Base-by-base conservation (phyloP, 2,888 invertebrate genomes). In the Eustalomyia histrio region DNA sequence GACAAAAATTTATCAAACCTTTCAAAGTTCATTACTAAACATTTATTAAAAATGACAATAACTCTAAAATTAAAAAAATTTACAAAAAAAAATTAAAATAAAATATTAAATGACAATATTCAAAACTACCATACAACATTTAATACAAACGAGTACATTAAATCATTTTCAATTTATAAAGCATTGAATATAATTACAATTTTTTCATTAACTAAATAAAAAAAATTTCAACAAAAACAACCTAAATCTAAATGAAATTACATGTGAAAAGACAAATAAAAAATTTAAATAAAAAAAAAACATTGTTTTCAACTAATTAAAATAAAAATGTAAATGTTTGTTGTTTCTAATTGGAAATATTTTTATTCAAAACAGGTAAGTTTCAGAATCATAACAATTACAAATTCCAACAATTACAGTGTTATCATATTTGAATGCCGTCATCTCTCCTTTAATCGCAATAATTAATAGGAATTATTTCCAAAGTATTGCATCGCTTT, bases 261-360 rank as follows among this genome's bases (percentile, higher is more conserved):
- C 63, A 76, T 76, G 74, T 80, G 67, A 78, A 73, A 73, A 82
- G 76, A 72, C 67, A 80, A 79, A 80, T 78, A 58, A 76, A 76
- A 57, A 50, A 73, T 18, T 52, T 63, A 47, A 74, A 60, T 76
- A 47, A 39, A 72, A 76, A 47, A 39, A 67, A 74, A 68, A 21
- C 58, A 81, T 74, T 76, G 76, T 81, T 81, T 80, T 81, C 76
- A 81, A 74, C 74, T 81, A 69, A 81, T 80, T 53, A 76, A 73
- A 76, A 76, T 14, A 43, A 35, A 64, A 58, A 21, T 14, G 1
- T 8, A n/a, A 29, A 4, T 2, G 7, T n/a, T n/a, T n/a, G 33
- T 55, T 63, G 29, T 73, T 71, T 9, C 24, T 75, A 9, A 7
- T 68, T 64, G 14, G 24, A 18, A 39, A 7, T 16, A 14, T 5